Conservation (phyloP, 2,888 invertebrate species). For the Oscheius sp. region DNA sequence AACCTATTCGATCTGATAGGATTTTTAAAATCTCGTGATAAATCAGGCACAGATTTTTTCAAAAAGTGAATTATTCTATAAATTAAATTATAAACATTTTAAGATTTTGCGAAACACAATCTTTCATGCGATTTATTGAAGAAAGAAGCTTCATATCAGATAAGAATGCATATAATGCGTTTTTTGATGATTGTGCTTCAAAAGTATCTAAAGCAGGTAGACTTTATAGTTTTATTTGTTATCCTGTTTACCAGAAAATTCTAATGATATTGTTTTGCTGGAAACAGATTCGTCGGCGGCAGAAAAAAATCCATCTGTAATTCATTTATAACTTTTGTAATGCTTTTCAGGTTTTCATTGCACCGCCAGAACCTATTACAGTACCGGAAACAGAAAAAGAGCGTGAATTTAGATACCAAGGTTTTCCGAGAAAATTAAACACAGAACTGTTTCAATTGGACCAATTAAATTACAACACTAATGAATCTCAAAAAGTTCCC, state of each 20-base stretch:
- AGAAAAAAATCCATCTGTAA: conserved; percentile 44
- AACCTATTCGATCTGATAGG: conserved; percentile 90
- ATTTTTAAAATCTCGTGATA: conserved; percentile 82
- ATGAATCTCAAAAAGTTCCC: conserved; percentile 42
- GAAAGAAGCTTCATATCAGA: conserved; percentile 98
- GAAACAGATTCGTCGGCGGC: conserved; percentile 35
- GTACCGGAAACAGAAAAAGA: conserved; percentile 47
- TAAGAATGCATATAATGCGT: conserved; percentile 87
- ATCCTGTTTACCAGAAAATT: conserved; percentile 30
- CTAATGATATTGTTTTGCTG: conserved; percentile 34
- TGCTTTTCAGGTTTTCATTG: conserved; percentile 80
- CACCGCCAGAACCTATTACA: conserved; percentile 83
- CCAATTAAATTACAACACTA: conserved; percentile 41
- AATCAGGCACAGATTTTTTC: conserved; percentile 73
- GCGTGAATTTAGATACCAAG: conserved; percentile 50
- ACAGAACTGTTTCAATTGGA: conserved; percentile 63
- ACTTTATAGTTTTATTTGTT: background rate
- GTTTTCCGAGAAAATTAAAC: conserved; percentile 61
- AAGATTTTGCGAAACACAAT: conserved; percentile 65
- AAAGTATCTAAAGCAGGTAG: conserved; percentile 72
- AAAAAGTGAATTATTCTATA: conserved; percentile 28
- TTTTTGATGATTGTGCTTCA: conserved; percentile 96
- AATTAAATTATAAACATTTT: background rate
- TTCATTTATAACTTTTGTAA: background rate
- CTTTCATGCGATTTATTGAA: conserved; percentile 86